These are phyloP conservation scores for Dynastes hyllus DNA, from an alignment of 2,888 invertebrate species.

Conservation along the genomic window DNA sequence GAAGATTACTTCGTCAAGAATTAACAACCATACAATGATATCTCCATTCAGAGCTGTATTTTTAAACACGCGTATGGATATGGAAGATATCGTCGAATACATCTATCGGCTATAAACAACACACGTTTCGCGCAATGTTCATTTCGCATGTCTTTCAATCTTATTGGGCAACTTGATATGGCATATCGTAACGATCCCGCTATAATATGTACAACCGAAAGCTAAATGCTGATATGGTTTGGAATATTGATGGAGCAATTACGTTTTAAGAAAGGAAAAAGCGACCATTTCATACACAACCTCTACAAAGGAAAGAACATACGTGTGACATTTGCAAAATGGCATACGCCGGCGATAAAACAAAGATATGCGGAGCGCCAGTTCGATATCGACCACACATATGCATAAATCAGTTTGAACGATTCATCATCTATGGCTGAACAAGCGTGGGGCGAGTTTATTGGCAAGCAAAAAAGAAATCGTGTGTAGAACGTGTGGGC, in stretches of 20 bases:
- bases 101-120: too few relatives aligned
- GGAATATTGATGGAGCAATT: not conserved
- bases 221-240: not conserved
- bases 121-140: too few relatives aligned
- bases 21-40: too few relatives aligned
- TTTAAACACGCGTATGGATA: too few relatives aligned
- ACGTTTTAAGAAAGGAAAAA: not conserved
- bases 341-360: constrained; percentile 3
- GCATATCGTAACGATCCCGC: not conserved
- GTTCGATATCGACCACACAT: constrained; percentile 49
- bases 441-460: not conserved
- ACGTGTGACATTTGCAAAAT: not conserved
- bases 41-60: too few relatives aligned
- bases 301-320: not conserved
- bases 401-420: constrained; percentile 53
- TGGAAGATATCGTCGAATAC: too few relatives aligned
- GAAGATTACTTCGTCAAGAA: too few relatives aligned
- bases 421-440: constrained; percentile 50
- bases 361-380: constrained; percentile 1
- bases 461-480: not conserved
- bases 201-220: not conserved
- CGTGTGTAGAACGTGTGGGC: not conserved
- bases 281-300: not conserved
- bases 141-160: too few relatives aligned
- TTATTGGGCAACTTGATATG: too few relatives aligned